Percentiles rank a stretch among this genome's conserved stretches.
phyloP scores from a whole-genome alignment of 2,797 vertebrate genomes.

The Caiman crocodilus region DNA sequence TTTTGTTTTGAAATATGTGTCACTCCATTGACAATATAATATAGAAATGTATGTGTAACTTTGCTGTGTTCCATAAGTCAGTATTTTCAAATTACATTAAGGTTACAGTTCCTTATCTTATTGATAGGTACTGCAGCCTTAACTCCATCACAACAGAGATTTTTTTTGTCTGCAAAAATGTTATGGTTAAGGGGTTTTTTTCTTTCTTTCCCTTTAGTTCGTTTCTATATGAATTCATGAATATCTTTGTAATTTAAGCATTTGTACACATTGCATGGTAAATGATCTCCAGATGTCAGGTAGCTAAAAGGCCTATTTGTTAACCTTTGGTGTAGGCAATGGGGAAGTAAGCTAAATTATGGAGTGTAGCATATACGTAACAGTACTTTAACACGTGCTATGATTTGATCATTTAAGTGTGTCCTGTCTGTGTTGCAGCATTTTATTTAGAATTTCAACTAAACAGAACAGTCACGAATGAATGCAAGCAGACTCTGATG shows the following conservation, averaged over 20 bases:
- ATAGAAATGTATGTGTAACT: background rate
- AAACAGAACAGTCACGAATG: accelerated
- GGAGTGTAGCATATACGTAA: no score
- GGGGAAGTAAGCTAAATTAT: background rate
- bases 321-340: background rate
- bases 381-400: no score
- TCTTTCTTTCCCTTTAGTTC: background rate
- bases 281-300: background rate
- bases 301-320: accelerated
- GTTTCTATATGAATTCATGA: background rate
- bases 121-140: background rate
- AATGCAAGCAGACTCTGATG: accelerated
- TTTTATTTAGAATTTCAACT: accelerated
- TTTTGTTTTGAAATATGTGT: background rate
- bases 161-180: background rate
- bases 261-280: accelerated
- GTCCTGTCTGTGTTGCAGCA: accelerated
- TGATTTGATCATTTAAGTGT: accelerated
- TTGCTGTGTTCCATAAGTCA: background rate
- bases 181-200: background rate
- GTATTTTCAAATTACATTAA: background rate
- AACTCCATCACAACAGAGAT: background rate
- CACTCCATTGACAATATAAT: background rate
- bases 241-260: background rate
- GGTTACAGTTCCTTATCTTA: background rate